phyloP scores from a whole-genome alignment of 2,113 vertebrate species.

The Catharus minimus region DNA sequence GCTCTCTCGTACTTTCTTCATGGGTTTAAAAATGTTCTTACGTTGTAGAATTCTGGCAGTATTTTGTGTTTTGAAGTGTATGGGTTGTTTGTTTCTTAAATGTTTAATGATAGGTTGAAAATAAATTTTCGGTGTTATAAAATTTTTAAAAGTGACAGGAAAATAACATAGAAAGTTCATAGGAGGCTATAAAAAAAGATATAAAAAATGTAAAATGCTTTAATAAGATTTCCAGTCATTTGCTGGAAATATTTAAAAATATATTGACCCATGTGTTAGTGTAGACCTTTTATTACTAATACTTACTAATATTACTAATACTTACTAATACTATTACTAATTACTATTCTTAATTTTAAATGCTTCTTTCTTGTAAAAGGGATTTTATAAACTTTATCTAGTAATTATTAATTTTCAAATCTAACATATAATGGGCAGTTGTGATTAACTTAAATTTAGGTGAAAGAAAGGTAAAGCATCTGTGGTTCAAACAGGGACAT shows the following conservation, averaged over 20 bases:
- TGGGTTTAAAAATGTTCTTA: not conserved
- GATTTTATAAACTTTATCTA: constrained; percentile 42
- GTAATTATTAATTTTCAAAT: constrained; percentile 37
- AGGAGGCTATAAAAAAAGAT: not conserved
- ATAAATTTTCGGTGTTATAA: not conserved
- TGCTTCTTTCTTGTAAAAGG: constrained; percentile 19
- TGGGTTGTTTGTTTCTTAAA: not conserved
- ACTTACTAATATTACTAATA: not conserved
- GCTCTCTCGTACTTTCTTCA: not conserved
- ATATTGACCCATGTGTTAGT: not conserved
- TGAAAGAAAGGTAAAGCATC: not conserved
- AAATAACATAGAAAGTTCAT: constrained; percentile 10
- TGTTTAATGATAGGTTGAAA: not conserved
- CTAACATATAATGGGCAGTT: not conserved
- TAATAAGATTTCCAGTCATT: not conserved
- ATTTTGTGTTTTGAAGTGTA: not conserved
- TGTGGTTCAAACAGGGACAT: not conserved
- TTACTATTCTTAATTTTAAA: constrained; percentile 28
- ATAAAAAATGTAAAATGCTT: not conserved
- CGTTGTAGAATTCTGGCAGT: not conserved
- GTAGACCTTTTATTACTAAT: constrained; percentile 24
- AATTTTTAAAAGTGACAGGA: not conserved
- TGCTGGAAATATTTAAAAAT: constrained; percentile 38
- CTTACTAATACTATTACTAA: too few species aligned
- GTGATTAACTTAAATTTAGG: constrained; percentile 1